Evolutionary conservation across 1,140 invertebrate species (phyloP).

Genomic region (Temnothorax curvispinosus): DNA sequence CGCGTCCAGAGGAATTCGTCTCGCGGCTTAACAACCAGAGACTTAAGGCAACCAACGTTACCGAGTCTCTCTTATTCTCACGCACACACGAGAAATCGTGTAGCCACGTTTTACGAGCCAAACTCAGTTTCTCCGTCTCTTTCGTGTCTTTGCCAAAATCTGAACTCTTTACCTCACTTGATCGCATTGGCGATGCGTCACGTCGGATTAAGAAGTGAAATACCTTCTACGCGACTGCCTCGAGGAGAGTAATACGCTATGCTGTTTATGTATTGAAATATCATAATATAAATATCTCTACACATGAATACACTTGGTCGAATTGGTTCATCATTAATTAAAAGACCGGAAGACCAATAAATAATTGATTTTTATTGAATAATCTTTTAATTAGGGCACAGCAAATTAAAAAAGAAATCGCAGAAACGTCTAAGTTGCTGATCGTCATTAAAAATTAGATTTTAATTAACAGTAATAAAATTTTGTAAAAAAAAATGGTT

Average conservation of each 20-base stretch:
- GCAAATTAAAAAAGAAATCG: not conserved
- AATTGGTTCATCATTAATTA: conserved; percentile 63
- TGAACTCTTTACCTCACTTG: conserved; percentile 51
- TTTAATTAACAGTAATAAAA: not conserved
- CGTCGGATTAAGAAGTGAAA: conserved; percentile 62
- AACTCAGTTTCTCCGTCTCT: conserved; percentile 6
- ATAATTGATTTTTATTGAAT: not conserved
- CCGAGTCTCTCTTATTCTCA: conserved; percentile 6
- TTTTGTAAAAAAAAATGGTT: not conserved
- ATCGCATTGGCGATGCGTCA: conserved; percentile 69
- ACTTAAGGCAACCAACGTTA: conserved; percentile 65
- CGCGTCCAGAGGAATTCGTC: conserved; percentile 72
- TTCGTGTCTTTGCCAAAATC: conserved; percentile 48
- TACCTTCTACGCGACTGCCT: conserved; percentile 40
- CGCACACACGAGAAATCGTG: not conserved
- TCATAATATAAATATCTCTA: conserved; percentile 65
- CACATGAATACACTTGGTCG: not conserved
- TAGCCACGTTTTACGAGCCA: not conserved
- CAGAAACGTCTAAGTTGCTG: not conserved
- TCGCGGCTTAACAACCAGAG: conserved; percentile 74
- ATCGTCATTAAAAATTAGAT: not conserved
- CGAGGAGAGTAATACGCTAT: conserved; percentile 43
- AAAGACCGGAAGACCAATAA: conserved; percentile 12
- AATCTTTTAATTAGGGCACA: not conserved
- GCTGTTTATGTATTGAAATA: conserved; percentile 44